These are phyloP conservation scores for Lagodon rhomboides DNA, from an alignment of 2,797 vertebrate genomes.

Conservation along the genomic window DNA sequence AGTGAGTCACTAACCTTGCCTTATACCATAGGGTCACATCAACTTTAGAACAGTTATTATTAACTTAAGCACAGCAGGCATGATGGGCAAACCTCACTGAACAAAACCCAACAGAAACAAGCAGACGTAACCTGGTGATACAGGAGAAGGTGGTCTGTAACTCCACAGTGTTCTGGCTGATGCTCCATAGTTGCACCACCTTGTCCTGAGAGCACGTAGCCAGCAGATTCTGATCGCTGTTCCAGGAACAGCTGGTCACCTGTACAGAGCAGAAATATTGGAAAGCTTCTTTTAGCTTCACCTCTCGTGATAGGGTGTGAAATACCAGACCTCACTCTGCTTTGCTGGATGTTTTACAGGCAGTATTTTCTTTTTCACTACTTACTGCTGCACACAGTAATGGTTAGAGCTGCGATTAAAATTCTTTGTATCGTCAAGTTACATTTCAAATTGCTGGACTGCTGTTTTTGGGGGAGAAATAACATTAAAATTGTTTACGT, in stretches of 20 bases:
- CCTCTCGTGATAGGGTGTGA: neutral
- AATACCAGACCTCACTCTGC: neutral
- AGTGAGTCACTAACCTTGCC: neutral
- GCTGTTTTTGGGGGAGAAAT: neutral
- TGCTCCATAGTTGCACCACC: conserved; percentile 86
- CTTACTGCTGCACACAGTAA: neutral
- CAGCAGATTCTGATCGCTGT: conserved; percentile 82
- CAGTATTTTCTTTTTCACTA: too few relatives aligned
- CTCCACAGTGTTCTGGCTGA: conserved; percentile 80
- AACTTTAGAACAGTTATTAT: neutral
- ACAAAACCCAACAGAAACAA: neutral
- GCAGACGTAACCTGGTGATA: conserved; percentile 73
- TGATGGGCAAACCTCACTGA: conserved; percentile 1
- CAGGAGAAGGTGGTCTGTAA: conserved; percentile 85
- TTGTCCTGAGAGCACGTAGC: conserved; percentile 88
- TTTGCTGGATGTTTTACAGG: neutral
- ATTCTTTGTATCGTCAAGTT: neutral
- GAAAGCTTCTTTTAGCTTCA: neutral
- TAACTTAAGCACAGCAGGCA: neutral
- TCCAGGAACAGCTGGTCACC: conserved; percentile 88
- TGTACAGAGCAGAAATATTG: conserved; percentile 49
- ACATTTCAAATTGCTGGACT: neutral
- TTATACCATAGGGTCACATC: too few relatives aligned
- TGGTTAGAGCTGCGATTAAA: neutral
- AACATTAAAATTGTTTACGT: neutral